Evolutionary conservation across 2,113 vertebrate species (phyloP).

Genomic region (Setophaga kirtlandii): DNA sequence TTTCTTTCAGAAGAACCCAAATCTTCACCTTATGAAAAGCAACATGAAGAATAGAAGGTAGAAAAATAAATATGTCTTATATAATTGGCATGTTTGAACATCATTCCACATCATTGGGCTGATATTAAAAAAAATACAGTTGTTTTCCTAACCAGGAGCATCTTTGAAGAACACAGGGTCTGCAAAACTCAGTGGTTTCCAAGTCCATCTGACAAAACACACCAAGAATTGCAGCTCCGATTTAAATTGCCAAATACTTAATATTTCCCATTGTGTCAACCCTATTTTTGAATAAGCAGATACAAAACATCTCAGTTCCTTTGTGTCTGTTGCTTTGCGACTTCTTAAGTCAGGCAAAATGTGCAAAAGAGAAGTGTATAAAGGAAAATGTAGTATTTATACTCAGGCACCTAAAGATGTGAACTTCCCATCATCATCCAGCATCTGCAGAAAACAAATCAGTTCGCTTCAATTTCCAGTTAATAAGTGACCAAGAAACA

Average conservation of each 20-base stretch:
- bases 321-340: not conserved
- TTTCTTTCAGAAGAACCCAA: not conserved
- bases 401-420: not conserved
- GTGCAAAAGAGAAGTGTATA: not conserved
- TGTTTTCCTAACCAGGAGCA: not conserved
- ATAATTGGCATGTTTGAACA: not conserved
- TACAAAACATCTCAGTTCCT: not conserved
- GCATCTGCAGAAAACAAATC: not conserved
- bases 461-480: not conserved
- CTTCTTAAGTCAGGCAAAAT: not conserved
- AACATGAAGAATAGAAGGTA: not conserved
- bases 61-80: not conserved
- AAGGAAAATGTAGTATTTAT: not conserved
- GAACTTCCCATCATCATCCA: not conserved
- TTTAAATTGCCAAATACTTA: conserved; percentile 25
- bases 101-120: not conserved
- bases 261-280: not conserved
- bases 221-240: not conserved
- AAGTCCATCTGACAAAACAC: not conserved
- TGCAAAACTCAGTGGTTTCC: not conserved
- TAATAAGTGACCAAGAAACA: not conserved
- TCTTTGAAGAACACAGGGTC: not conserved
- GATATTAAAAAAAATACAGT: not conserved
- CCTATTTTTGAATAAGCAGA: not conserved
- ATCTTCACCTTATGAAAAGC: not conserved